Conservation (phyloP, 1,140 invertebrate genomes). For the Sycophaga agraensis region DNA sequence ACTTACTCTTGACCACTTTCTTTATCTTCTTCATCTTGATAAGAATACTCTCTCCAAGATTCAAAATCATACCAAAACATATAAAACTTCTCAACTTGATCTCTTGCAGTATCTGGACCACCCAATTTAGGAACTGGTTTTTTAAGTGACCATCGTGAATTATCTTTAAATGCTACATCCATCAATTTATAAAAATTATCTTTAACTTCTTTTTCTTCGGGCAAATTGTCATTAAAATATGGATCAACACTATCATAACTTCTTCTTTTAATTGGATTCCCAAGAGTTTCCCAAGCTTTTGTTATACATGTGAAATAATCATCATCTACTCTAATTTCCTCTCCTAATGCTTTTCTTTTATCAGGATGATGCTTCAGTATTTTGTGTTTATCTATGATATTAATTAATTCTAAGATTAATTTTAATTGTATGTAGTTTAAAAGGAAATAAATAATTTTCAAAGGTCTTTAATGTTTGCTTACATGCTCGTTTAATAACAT, state of each 20-base stretch:
- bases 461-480: slow-evolving; percentile 54
- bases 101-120: slow-evolving; percentile 67
- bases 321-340: slow-evolving; percentile 80
- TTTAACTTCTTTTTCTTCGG: slow-evolving; percentile 74
- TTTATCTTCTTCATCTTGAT: slow-evolving; percentile 98
- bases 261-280: slow-evolving; percentile 76
- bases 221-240: slow-evolving; percentile 87
- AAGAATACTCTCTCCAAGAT: slow-evolving; percentile 99
- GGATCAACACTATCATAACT: slow-evolving; percentile 97
- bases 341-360: slow-evolving; percentile 86
- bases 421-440: not conserved
- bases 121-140: slow-evolving; percentile 85
- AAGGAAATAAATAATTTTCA: not conserved
- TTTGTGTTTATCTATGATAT: slow-evolving; percentile 71
- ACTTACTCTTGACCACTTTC: slow-evolving; percentile 86
- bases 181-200: slow-evolving; percentile 83
- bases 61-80: slow-evolving; percentile 97
- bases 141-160: slow-evolving; percentile 90
- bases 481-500: slow-evolving; percentile 92
- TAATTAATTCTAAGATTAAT: not conserved
- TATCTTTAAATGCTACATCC: slow-evolving; percentile 79
- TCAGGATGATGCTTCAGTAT: slow-evolving; percentile 97
- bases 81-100: slow-evolving; percentile 83
- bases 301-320: slow-evolving; percentile 99
- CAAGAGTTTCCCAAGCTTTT: slow-evolving; percentile 92